Evolutionary conservation across 1,140 invertebrate genomes (phyloP), one percentile per base, ranked within the genome.

Genomic region (Ooceraea biroi): DNA sequence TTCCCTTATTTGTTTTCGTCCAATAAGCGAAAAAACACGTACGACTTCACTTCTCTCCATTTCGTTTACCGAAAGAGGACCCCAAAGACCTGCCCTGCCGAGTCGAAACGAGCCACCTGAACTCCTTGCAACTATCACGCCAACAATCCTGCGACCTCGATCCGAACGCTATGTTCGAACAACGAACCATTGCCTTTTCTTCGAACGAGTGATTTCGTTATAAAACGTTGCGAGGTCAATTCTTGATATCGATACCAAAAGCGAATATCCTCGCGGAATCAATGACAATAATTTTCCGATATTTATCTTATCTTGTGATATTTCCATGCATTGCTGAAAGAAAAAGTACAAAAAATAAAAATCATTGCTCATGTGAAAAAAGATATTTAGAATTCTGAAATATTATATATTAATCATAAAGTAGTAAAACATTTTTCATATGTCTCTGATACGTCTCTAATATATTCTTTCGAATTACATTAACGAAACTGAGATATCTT

Each of bases 1-100:
- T 85, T 82, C 77, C 83, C 86, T 91, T 89, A 90, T 91, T 91
- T 91, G 86, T 89, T 89, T 88, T 85, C 83, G 68, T 85, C 82
- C 88, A 83, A 90, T 91, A 87, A 86, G 58, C 78, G 83, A 82
- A 77, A 80, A 84, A 74, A 78, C 68, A 58, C 58, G 46, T 48
- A 78, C 55, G 66, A 58, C 60, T 17, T 61, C 36, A n/a, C 10
- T 0, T 14, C 22, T 60, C 50, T 27, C 55, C 41, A 50, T 52
- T 61, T 58, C 74, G 83, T 88, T 76, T 76, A 72, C 73, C 71
- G 72, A 25, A 85, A 88, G 60, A 22, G 65, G 25, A 63, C 83
- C 87, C 57, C n/a, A 12, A 82, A 63, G 87, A 83, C 22, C 14
- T 25, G 71, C 46, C 74, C 46, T 57, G 36, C 52, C 50, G 72